Percentiles rank a stretch among this genome's conserved stretches.
Conservation (phyloP, 37 sponge, comb jelly and placozoan species). For the Geodia barretti region DNA sequence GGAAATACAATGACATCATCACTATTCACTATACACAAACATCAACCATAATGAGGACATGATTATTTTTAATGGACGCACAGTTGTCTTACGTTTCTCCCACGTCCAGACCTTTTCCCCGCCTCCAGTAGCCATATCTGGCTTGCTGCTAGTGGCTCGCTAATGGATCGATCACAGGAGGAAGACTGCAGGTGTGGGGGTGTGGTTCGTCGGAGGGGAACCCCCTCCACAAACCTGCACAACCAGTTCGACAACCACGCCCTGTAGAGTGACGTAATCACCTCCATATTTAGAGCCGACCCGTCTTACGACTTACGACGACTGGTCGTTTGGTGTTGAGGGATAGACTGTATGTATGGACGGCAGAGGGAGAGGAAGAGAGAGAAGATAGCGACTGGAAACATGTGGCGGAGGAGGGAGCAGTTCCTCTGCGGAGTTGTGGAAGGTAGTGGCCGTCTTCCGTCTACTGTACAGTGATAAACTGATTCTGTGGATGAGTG, state of each 20-base stretch:
- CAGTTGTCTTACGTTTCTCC: background rate
- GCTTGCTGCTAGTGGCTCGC: too few species aligned
- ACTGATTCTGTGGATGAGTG: background rate
- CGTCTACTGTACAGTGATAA: too few species aligned
- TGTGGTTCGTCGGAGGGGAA: background rate
- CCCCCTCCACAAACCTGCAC: background rate
- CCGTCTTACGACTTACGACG: background rate
- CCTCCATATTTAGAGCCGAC: background rate
- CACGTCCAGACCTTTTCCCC: background rate
- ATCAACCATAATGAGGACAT: too few species aligned
- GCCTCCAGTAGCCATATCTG: too few species aligned
- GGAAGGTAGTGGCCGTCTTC: slow-evolving; percentile 67
- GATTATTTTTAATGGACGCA: background rate
- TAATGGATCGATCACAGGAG: too few species aligned
- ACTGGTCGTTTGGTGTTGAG: background rate
- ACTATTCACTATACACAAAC: too few species aligned
- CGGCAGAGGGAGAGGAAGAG: background rate
- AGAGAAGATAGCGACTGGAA: background rate
- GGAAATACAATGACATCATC: too few species aligned
- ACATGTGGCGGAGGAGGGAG: slow-evolving; percentile 5
- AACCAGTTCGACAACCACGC: background rate
- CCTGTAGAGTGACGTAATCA: background rate
- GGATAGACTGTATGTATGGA: background rate
- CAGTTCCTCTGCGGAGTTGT: slow-evolving; percentile 89
- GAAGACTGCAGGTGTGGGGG: too few species aligned